Evolutionary conservation across 92 coral and sea anemone species (phyloP), one percentile per base, ranked within the genome.

Genomic region (Heliopora coerulea): DNA sequence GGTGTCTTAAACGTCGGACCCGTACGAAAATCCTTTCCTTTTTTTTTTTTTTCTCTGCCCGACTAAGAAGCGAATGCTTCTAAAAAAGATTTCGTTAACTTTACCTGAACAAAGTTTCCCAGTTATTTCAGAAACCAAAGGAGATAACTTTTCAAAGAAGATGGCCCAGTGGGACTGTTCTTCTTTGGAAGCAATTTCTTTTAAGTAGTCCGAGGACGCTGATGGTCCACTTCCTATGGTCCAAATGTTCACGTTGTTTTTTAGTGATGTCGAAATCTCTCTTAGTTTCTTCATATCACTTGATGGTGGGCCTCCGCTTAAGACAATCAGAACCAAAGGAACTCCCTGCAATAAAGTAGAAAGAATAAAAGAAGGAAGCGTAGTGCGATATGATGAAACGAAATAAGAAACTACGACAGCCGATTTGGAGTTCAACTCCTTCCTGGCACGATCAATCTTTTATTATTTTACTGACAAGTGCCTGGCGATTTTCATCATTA

Each of bases 221-320:
- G 34, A 35, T 48, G 63, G 77, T 54, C 77, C 77, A 70, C 77
- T 70, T 70, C 77, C 77, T 9, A 70, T 17, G 8, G 77, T 54
- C 77, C 77, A 70, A 59, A 70, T 70, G 54, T 52, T 58, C 48
- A 70, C 63, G 24, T 37, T 20, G 15, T 39, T 52, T 54, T 70
- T 52, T 30, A 70, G 35, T 28, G 64, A 52, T 21, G 77, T 20
- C 18, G 63, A 52, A n/a, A 70, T 27, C 25, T 70, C 77, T 70
- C 32, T 30, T n/a, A 70, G 34, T 21, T 25, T 52, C 19, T 35
- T 24, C 33, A 70, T 33, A 70, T 26, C 54, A 14, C 62, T 70
- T 17, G 77, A 54, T 52, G 77, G 77, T 19, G 77, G 40, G 6
- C 77, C 77, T 31, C 62, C 62, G 35, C 77, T 70, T 32, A 70